phyloP scores from a whole-genome alignment of 2,888 invertebrate genomes.

The Dasysyrphus albostriatus region DNA sequence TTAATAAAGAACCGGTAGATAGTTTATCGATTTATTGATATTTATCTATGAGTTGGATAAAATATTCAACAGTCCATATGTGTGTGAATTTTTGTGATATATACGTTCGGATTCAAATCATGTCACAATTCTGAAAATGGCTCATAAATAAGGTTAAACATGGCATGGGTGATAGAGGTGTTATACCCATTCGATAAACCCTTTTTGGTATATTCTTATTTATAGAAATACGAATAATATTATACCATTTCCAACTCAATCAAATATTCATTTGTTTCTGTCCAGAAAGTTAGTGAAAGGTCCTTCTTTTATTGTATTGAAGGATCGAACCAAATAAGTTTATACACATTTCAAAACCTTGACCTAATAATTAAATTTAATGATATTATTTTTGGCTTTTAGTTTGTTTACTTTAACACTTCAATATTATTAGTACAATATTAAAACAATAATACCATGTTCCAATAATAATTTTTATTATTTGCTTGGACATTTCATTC shows the following conservation, averaged over 20 bases:
- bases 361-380: background rate
- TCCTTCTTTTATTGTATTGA: background rate
- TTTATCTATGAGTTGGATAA: constrained; percentile 41
- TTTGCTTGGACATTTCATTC: background rate
- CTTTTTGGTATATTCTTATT: constrained; percentile 5
- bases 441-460: background rate
- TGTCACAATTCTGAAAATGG: constrained; percentile 28
- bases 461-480: background rate
- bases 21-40: constrained; percentile 72
- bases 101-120: constrained; percentile 23
- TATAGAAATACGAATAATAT: background rate
- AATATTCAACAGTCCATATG: constrained; percentile 62
- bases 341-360: background rate
- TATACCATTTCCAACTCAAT: background rate
- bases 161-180: background rate
- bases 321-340: background rate
- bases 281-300: background rate
- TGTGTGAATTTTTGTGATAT: background rate
- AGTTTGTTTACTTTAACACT: background rate
- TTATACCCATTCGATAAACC: background rate
- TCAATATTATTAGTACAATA: background rate
- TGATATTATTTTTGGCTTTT: background rate
- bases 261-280: background rate
- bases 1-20: constrained; percentile 46
- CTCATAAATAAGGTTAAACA: constrained; percentile 37